Evolutionary conservation across 2,113 vertebrate genomes (phyloP), one percentile per base, ranked within the genome.

Genomic region (Aix galericulata): DNA sequence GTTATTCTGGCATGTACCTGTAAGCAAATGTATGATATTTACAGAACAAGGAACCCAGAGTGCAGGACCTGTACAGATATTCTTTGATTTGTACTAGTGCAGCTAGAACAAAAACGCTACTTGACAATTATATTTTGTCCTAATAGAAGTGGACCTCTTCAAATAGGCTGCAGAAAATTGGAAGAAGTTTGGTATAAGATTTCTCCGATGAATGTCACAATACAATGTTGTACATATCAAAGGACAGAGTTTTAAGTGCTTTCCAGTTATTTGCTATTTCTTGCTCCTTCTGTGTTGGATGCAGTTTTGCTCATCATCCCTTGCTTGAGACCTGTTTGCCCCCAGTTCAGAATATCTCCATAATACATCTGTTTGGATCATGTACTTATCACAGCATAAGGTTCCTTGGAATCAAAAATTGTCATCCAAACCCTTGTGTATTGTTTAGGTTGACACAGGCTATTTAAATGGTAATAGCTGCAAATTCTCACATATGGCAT

Each of bases 401-500:
- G 88, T 90, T 75, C 56, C 80, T 75, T 40, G 36, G 79, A 96
- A 94, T 92, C 56, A 75, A 89, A 92, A 93, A 91, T 64, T n/a
- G 72, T 81, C 88, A 94, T 58, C 82, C 76, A 81, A 81, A 81
- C 82, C 82, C 80, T n/a, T 82, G 80, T 75, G 76, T 38, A 94
- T 83, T 94, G 72, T 95, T 93, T 81, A 88, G 48, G 68, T 78
- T 86, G 92, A 95, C 90, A 83, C 11, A 93, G 64, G 86, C 64
- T 95, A 96, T 96, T 95, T 95, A 97, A 97, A 97, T 93, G 96
- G 83, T 93, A 97, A 96, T 96, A 68, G 86, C 15, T 94, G 66
- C 88, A 92, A 95, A 90, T 64, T 52, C 66, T 91, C 2, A 0
- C 13, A 53, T 34, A 40, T 2, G 1, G 69, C 48, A 42, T 86